Evolutionary conservation across 2,888 invertebrate genomes (phyloP).

Genomic region (Cinara cedri): DNA sequence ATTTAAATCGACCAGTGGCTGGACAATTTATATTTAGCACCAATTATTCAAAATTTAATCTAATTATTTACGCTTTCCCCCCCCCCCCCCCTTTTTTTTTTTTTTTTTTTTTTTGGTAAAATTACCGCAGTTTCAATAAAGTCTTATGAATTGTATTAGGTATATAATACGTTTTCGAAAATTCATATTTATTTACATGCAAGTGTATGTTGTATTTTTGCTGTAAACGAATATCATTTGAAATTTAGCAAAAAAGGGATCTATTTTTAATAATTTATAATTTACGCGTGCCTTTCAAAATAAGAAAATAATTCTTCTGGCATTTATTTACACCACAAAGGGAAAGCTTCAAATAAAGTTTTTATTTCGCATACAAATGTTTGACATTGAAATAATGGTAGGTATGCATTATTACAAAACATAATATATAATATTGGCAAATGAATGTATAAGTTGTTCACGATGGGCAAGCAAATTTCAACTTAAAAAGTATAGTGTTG

Average conservation of each 20-base stretch:
- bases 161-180: not conserved
- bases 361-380: not conserved
- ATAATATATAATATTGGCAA: slow-evolving; percentile 2
- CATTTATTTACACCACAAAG: not conserved
- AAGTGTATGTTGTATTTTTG: not conserved
- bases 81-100: too few species aligned
- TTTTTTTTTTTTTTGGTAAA: not conserved
- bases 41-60: not conserved
- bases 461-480: slow-evolving; percentile 12
- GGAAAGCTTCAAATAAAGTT: not conserved
- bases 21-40: not conserved
- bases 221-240: not conserved
- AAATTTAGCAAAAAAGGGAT: not conserved
- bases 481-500: slow-evolving; percentile 23
- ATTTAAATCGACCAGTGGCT: not conserved
- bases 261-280: slow-evolving; percentile 24
- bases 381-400: not conserved
- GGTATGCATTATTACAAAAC: not conserved
- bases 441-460: slow-evolving; percentile 19
- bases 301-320: not conserved
- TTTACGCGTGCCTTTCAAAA: not conserved
- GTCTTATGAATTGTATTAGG: not conserved
- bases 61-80: not conserved
- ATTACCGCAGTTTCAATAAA: not conserved
- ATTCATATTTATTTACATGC: slow-evolving; percentile 5